These are phyloP conservation scores for Dicaeum eximium DNA, from an alignment of 2,113 vertebrate genomes.

Conservation along the genomic window DNA sequence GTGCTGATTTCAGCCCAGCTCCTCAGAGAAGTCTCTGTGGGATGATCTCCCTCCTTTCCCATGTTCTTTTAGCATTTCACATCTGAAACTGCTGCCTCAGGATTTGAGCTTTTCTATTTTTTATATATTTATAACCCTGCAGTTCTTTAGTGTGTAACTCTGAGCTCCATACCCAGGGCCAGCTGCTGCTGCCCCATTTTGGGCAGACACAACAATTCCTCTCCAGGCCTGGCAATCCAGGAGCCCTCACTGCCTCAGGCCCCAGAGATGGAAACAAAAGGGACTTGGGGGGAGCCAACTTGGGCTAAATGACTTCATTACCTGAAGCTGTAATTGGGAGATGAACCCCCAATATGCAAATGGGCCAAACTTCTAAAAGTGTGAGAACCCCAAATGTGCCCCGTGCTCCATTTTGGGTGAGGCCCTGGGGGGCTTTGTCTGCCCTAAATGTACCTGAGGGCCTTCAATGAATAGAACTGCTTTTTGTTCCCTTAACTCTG, in stretches of 20 bases:
- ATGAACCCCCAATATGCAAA: neutral
- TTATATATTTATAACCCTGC: accelerated
- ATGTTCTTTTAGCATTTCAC: neutral
- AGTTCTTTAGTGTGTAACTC: neutral
- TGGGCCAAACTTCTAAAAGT: accelerated
- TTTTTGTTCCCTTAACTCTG: neutral
- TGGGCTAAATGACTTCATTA: neutral
- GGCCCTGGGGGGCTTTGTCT: neutral
- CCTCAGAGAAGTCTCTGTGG: neutral
- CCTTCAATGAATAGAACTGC: neutral
- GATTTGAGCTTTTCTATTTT: accelerated
- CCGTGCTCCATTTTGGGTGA: neutral
- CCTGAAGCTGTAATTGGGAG: neutral
- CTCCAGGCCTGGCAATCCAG: neutral
- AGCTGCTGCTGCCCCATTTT: neutral
- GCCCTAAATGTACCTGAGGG: neutral
- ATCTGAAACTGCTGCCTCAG: neutral
- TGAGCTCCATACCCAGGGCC: accelerated
- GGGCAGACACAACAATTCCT: neutral
- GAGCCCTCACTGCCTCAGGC: neutral
- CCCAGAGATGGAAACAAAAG: neutral
- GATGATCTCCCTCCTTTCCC: accelerated
- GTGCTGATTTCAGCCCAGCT: neutral
- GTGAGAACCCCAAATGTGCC: neutral
- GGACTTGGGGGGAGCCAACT: neutral